Evolutionary conservation across 2,888 invertebrate genomes (phyloP).

Genomic region (Junonia oenone): DNA sequence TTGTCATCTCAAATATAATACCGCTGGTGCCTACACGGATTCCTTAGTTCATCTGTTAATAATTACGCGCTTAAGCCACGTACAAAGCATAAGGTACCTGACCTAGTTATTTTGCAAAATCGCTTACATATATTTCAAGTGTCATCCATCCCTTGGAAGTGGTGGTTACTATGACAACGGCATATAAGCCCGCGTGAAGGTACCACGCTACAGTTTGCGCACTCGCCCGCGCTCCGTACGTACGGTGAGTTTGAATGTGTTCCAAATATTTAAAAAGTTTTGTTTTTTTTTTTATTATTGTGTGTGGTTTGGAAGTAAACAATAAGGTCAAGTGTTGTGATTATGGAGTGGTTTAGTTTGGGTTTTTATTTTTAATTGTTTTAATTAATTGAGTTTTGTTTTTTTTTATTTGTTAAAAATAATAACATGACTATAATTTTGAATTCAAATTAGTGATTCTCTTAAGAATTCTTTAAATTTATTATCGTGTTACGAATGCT

Average conservation of each 20-base stretch:
- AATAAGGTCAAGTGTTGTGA: background rate
- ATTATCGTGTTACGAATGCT: too few species aligned
- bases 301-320: slow-evolving; percentile 5
- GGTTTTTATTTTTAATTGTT: background rate
- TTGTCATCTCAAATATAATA: slow-evolving; percentile 15
- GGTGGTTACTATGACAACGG: slow-evolving; percentile 50
- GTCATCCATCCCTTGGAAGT: slow-evolving; percentile 43
- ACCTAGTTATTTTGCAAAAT: slow-evolving; percentile 38
- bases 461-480: too few species aligned
- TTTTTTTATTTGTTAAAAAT: background rate
- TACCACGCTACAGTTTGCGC: slow-evolving; percentile 54
- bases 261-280: slow-evolving; percentile 21
- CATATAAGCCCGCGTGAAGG: slow-evolving; percentile 54
- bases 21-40: background rate
- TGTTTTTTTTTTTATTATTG: background rate
- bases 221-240: slow-evolving; percentile 61
- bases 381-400: background rate
- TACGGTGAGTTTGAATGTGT: slow-evolving; percentile 59
- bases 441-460: too few species aligned
- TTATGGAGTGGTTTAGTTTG: background rate
- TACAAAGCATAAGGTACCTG: slow-evolving; percentile 28
- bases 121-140: slow-evolving; percentile 34
- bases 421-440: too few species aligned
- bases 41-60: slow-evolving; percentile 28
- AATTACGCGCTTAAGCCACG: slow-evolving; percentile 29